Evolutionary conservation across 2,888 invertebrate genomes (phyloP).

Genomic region (Trachelus troglodyta): DNA sequence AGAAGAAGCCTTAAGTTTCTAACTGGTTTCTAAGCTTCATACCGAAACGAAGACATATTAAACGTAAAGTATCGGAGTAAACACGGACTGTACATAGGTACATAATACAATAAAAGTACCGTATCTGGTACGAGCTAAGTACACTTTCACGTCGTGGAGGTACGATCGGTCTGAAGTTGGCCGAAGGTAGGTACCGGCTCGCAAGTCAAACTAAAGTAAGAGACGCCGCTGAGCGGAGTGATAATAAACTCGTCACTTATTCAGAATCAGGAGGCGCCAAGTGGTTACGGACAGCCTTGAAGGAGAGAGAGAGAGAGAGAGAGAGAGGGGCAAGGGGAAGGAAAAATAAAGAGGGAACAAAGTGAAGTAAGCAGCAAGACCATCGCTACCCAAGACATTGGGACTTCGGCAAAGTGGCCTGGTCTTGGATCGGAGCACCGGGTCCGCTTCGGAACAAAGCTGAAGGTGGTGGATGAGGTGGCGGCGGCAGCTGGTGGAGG

Average conservation of each 20-base stretch:
- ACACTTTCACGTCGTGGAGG: not conserved
- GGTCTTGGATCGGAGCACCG: not conserved
- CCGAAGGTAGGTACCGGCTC: constrained; percentile 17
- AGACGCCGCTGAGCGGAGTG: constrained; percentile 19
- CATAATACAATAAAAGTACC: not conserved
- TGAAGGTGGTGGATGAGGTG: not conserved
- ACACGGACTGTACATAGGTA: constrained; percentile 3
- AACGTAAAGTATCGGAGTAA: not conserved
- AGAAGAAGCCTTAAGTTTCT: not conserved
- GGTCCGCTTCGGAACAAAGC: constrained; percentile 8
- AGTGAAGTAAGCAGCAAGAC: not conserved
- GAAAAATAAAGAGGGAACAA: constrained; percentile 1
- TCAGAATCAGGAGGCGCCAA: constrained; percentile 40
- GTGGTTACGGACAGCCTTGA: constrained; percentile 32
- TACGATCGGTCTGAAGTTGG: not conserved
- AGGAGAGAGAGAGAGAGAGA: constrained; percentile 3
- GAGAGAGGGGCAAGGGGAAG: not conserved
- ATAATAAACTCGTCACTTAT: constrained; percentile 44
- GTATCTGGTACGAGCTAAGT: not conserved
- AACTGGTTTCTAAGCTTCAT: not conserved
- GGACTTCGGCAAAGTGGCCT: not conserved
- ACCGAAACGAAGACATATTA: too few relatives aligned
- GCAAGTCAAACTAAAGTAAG: constrained; percentile 10
- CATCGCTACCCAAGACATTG: not conserved
- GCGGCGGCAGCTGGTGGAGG: constrained; percentile 23